A percentile compares a stretch with the other conserved stretches of the same genome.
phyloP scores from a whole-genome alignment of 2,113 vertebrate species.

The Ibidorhyncha struthersii region DNA sequence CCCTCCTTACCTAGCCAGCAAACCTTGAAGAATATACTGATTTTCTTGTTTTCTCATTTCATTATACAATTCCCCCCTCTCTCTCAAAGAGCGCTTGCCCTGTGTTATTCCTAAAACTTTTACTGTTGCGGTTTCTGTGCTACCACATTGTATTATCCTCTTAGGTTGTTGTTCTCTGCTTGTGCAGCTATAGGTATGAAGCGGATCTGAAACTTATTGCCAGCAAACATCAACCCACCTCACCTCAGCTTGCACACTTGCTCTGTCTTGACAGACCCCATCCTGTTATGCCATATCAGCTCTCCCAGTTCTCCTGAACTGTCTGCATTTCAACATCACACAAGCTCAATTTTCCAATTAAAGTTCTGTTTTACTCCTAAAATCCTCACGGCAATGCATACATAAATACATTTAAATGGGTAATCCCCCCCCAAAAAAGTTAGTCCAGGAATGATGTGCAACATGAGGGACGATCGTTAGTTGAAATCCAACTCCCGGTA shows the following conservation, averaged over 20 bases:
- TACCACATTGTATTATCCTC: background rate
- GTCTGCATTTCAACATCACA: background rate
- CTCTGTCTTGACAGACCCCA: background rate
- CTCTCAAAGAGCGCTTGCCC: background rate
- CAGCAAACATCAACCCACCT: background rate
- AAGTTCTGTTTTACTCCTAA: background rate
- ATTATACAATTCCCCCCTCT: no score
- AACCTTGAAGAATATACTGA: background rate
- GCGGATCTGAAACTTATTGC: background rate
- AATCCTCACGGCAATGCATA: background rate
- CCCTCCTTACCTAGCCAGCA: background rate
- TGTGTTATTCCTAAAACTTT: background rate
- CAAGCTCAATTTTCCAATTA: background rate
- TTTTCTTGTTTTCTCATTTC: background rate
- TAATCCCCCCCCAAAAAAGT: background rate
- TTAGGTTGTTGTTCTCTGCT: background rate
- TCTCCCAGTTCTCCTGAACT: background rate
- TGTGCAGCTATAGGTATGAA: background rate
- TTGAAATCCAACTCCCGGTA: background rate
- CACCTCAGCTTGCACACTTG: background rate
- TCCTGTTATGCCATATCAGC: accelerated
- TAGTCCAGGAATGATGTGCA: background rate
- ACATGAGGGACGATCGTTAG: accelerated
- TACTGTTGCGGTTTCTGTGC: background rate
- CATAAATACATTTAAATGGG: background rate